Evolutionary conservation across 2,113 vertebrate species (phyloP), one percentile per base, ranked within the genome.

Genomic region (Coracopsis vasa): DNA sequence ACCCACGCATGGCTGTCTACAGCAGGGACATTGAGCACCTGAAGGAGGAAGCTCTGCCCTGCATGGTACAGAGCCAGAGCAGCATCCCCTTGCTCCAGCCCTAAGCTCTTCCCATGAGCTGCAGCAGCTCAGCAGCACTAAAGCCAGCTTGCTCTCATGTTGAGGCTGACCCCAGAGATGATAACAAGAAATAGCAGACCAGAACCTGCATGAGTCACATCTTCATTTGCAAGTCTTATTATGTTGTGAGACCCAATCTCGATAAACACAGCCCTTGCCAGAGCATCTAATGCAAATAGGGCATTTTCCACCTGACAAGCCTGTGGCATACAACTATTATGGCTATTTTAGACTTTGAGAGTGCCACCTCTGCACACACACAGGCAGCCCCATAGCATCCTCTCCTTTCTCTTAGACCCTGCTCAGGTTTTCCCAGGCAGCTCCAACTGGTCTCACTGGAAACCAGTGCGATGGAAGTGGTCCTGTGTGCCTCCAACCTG

Each of bases 1-100:
- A n/a, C 6, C 44, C 45, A 42, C 6, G 1, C 25, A 0, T 29
- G 50, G 31, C 27, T 16, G 7, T 2, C 41, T 8, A 33, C 16
- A 35, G 51, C 51, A 25, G 8, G 45, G 27, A 25, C 12, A 21
- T 0, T 18, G 0, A 3, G 37, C 66, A 58, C 23, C 16, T 39
- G 31, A 47, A 47, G 56, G 48, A 69, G 24, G 67, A 14, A 31
- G 24, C 11, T 64, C 42, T 65, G 28, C 74, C 74, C 48, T 35
- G 24, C 48, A 4, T 6, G 19, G 20, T 10, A 29, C 56, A 70
- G 29, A 75, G n/a, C 37, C 70, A 66, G 11, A 23, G 16, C 80
- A 45, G 33, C 3, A 3, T 41, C 8, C 28, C 29, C 5, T 11
- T 33, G 13, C 50, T 81, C 33, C 25, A 41, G 25, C 14, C 41